These are phyloP conservation scores for Pollimyrus isidori DNA, from an alignment of 2,113 vertebrate species.

Conservation along the genomic window DNA sequence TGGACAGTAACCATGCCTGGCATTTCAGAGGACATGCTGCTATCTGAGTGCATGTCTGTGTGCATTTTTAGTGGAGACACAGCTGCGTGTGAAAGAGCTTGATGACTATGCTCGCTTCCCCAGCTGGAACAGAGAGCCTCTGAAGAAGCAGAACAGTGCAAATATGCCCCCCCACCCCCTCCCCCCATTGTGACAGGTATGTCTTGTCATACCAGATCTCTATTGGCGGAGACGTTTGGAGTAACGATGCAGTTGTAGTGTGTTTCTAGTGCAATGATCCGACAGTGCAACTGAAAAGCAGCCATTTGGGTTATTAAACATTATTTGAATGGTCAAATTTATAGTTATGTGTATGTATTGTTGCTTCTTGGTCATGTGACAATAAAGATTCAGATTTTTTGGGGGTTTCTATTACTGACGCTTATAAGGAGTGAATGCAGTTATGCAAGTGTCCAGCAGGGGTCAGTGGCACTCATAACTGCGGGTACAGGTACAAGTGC, in stretches of 20 bases:
- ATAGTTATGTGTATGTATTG: constrained; percentile 20
- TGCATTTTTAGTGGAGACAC: neutral
- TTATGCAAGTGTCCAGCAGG: neutral
- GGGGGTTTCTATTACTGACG: neutral
- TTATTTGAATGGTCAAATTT: neutral
- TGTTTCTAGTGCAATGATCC: neutral
- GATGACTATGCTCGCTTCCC: neutral
- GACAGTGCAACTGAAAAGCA: neutral
- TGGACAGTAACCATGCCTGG: neutral
- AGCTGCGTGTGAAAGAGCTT: neutral
- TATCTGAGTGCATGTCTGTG: neutral
- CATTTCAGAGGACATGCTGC: neutral
- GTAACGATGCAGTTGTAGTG: neutral
- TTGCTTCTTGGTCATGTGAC: neutral
- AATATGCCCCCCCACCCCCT: neutral
- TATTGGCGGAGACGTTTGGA: neutral
- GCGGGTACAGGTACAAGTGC: constrained; percentile 4
- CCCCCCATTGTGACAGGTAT: neutral
- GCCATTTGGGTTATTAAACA: neutral
- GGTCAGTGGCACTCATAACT: neutral
- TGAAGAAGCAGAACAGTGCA: neutral
- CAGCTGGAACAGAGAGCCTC: neutral
- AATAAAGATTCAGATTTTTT: constrained; percentile 8
- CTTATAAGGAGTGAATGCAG: neutral
- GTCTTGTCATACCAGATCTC: neutral